These are phyloP conservation scores for Poecilobothrus nobilitatus DNA, from an alignment of 2,888 invertebrate species.

Conservation along the genomic window DNA sequence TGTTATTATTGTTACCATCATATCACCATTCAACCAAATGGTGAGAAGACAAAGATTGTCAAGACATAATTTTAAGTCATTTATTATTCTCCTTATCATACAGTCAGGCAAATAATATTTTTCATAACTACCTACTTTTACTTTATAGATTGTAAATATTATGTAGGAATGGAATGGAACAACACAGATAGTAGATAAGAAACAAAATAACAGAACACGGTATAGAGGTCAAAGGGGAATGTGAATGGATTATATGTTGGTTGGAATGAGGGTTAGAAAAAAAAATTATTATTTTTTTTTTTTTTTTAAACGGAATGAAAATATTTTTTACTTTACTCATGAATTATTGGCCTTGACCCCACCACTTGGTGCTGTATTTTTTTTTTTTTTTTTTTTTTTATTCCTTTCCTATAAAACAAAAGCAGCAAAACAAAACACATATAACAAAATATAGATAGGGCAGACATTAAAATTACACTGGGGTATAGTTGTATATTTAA, in stretches of 20 bases:
- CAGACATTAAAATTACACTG: conserved; percentile 6
- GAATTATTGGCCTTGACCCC: conserved; percentile 6
- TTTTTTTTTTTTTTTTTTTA: too few species aligned
- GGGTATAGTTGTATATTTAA: neutral
- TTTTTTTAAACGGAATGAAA: neutral
- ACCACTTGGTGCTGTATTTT: neutral
- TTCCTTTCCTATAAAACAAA: too few species aligned
- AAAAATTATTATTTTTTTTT: too few species aligned
- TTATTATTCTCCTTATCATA: neutral
- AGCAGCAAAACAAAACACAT: neutral
- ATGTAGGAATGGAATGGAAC: too few species aligned
- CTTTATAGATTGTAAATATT: too few species aligned
- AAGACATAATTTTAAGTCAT: neutral
- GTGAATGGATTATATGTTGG: too few species aligned
- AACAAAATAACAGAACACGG: too few species aligned
- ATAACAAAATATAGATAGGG: neutral
- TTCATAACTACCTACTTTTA: conserved; percentile 3
- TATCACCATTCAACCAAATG: too few species aligned
- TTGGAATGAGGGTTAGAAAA: too few species aligned
- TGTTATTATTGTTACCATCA: too few species aligned
- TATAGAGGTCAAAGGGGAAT: too few species aligned
- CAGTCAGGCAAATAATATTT: neutral
- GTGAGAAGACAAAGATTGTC: neutral
- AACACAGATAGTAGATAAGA: too few species aligned
- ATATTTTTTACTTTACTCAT: neutral